Evolutionary conservation across 2,113 vertebrate genomes (phyloP), one percentile per base, ranked within the genome.

Genomic region (Nesogale talazaci): DNA sequence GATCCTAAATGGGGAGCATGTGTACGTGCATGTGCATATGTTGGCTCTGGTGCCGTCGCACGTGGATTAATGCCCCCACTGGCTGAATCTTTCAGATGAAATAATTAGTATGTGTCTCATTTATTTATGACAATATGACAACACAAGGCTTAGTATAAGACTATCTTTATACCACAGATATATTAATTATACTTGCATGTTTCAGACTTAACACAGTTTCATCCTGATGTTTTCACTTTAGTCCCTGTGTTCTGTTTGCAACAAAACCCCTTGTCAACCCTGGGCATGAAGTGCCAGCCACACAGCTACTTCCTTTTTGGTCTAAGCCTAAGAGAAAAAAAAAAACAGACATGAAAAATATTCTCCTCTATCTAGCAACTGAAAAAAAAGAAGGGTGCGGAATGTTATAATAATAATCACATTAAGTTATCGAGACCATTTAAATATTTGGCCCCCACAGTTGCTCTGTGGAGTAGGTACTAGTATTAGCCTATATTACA

Each of bases 111-210:
- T 3, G 3, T 46, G 79, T 80, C 88, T 40, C 52, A 69, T 57
- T 29, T 79, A 23, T 57, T 84, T 57, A 17, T 78, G 89, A 70
- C 4, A 46, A 83, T 69, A n/a, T 36, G 20, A 70, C 22, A 75
- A 61, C 17, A 36, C 88, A 40, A 4, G 2, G 19, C 59, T 92
- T 92, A 36, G 3, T 29, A 56, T 46, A 3, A 38, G 38, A 69
- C 75, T 61, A 27, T 82, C 2, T 87, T 84, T 36, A 7, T 23
- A 36, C 70, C 70, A 72, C 34, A 19, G 4, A 36, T 34, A 65
- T 52, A 56, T 61, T 56, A 38, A 65, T 81, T 84, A 65, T 83
- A 83, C 72, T 83, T 92, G 38, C 23, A 61, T 77, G 92, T 89
- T 29, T 22, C 25, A 67, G 22, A 52, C n/a, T 12, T 77, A 29